Evolutionary conservation across 2,113 vertebrate species (phyloP).

Genomic region (Hirundichthys speculiger): DNA sequence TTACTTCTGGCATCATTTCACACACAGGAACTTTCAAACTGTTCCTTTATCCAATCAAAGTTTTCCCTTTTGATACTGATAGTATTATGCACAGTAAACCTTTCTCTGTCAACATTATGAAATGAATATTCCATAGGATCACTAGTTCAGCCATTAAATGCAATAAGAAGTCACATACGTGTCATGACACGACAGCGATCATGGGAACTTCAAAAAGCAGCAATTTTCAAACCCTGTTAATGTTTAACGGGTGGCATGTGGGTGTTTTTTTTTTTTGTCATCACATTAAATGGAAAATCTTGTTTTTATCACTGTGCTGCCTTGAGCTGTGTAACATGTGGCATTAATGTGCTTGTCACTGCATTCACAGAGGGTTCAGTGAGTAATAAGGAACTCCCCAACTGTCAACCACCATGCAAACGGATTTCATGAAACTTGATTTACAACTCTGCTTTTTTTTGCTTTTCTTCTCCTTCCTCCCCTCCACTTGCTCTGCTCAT

Average conservation of each 20-base stretch:
- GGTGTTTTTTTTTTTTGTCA: conserved; percentile 43
- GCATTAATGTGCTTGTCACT: conserved; percentile 59
- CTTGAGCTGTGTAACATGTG: conserved; percentile 54
- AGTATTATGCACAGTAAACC: too few species aligned
- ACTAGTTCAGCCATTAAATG: not conserved
- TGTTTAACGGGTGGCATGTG: conserved; percentile 46
- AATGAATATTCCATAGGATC: too few species aligned
- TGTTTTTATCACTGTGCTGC: conserved; percentile 61
- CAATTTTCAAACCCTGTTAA: conserved; percentile 49
- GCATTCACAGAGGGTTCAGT: conserved; percentile 41
- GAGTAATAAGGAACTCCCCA: conserved; percentile 62
- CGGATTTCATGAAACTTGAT: conserved; percentile 51
- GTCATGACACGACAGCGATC: conserved; percentile 44
- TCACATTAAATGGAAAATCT: conserved; percentile 61
- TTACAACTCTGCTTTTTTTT: conserved; percentile 20
- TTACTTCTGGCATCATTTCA: too few species aligned
- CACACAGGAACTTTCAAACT: too few species aligned
- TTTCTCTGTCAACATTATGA: too few species aligned
- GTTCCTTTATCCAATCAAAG: too few species aligned
- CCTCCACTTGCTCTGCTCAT: conserved; percentile 1
- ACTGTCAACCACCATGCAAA: conserved; percentile 41
- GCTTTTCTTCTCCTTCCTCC: not conserved
- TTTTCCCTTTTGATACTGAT: too few species aligned
- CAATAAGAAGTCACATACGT: conserved; percentile 44
- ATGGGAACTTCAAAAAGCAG: conserved; percentile 54